Evolutionary conservation across 2,113 vertebrate species (phyloP), one percentile per base, ranked within the genome.

Genomic region (Psammodynastes pulverulentus): DNA sequence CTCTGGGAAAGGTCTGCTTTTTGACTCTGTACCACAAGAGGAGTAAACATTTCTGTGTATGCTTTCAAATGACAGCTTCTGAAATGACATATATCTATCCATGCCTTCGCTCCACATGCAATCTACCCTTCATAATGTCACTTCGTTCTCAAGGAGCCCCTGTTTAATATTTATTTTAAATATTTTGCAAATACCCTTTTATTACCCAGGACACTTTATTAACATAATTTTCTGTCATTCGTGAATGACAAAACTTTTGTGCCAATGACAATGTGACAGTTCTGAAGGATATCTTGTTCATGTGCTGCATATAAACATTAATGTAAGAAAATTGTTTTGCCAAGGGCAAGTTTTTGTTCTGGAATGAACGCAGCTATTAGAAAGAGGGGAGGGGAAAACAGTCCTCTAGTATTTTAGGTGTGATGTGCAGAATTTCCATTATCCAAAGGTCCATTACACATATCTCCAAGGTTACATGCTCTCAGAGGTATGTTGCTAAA

Each of bases 391-490:
- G 72, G 90, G 24, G 43, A n/a, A n/a, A 52, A 88, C 58, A 88
- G 48, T 24, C 26, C 58, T n/a, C 46, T 0, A 89, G 91, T 91
- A 87, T 91, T 97, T 97, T 94, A 95, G 94, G 93, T 96, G 43
- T 89, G 96, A 93, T 96, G 95, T 96, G 46, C 94, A 95, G 94
- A 89, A 95, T 97, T 97, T 97, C 94, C 96, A 97, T 97, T 97
- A 94, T 97, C 95, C 86, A 88, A 95, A 96, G 96, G 95, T 94
- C 96, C 92, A 93, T 95, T 96, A 94, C 34, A 5, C 94, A 95
- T 95, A 96, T 97, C 96, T 97, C 97, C 96, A 97, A 97, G 97
- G 97, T 97, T 95, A 96, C 91, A 17, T 79, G 89, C 95, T 97
- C 96, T 97, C 96, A 92, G 91, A 96, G 97, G 95, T 94, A 95